A percentile compares a stretch with the other conserved stretches of the same genome.
Conservation (phyloP, 2,797 vertebrate species). For the Arrhamphus sclerolepis region DNA sequence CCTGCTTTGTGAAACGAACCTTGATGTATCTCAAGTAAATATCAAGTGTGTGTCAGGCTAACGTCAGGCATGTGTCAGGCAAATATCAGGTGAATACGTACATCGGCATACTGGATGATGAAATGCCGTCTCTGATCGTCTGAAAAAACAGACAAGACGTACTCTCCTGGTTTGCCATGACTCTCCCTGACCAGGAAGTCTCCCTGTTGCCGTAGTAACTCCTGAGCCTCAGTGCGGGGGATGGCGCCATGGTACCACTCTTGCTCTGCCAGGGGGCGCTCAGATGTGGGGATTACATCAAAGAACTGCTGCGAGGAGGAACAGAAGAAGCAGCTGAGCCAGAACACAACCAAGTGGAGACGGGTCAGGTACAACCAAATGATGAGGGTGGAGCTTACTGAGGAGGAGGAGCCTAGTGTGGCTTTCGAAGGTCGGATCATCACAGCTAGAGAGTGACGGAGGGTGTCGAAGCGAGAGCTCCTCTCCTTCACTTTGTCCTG, state of each 20-base stretch:
- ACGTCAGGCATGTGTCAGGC: too few relatives aligned
- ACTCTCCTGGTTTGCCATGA: conserved; percentile 97
- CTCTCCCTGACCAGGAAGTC: conserved; percentile 97
- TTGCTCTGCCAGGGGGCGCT: conserved; percentile 92
- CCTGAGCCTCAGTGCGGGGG: conserved; percentile 94
- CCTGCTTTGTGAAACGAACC: too few relatives aligned
- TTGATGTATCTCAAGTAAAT: too few relatives aligned
- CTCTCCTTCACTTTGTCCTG: conserved; percentile 92
- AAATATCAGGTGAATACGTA: conserved; percentile 83
- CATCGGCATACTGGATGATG: conserved; percentile 97
- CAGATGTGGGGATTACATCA: conserved; percentile 88
- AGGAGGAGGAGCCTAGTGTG: conserved; percentile 85
- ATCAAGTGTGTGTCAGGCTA: too few relatives aligned
- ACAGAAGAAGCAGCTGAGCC: neutral
- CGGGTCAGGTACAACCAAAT: too few relatives aligned
- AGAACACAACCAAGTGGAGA: too few relatives aligned
- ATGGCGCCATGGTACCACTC: conserved; percentile 98
- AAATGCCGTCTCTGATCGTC: conserved; percentile 94
- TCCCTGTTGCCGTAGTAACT: conserved; percentile 92
- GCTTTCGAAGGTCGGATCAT: conserved; percentile 95
- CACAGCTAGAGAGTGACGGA: conserved; percentile 95
- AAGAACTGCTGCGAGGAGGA: conserved; percentile 81
- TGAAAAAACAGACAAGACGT: conserved; percentile 96
- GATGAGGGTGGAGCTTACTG: conserved; percentile 79
- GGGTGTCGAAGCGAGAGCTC: conserved; percentile 91